A percentile compares a stretch with the other conserved stretches of the same genome.
phyloP scores from a whole-genome alignment of 1,140 invertebrate genomes.

The Ruditapes philippinarum region DNA sequence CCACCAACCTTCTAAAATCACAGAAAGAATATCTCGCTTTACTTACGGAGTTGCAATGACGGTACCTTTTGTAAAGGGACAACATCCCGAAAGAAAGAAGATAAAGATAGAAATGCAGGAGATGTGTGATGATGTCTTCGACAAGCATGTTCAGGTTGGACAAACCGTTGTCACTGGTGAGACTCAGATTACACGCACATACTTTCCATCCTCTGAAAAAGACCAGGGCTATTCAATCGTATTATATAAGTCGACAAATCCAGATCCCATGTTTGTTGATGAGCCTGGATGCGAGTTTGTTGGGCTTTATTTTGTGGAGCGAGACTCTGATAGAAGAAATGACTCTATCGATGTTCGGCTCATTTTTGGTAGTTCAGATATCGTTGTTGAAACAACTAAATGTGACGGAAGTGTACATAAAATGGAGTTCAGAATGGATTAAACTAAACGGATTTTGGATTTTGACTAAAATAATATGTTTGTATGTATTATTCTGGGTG shows the following conservation, averaged over 20 bases:
- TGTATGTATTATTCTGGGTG: too few species aligned
- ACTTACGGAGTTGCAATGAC: slow-evolving; percentile 25
- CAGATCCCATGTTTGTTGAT: slow-evolving; percentile 23
- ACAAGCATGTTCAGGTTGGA: slow-evolving; percentile 58
- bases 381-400: neutral
- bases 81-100: neutral
- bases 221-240: neutral
- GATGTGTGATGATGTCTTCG: slow-evolving; percentile 22
- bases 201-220: slow-evolving; percentile 18
- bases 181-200: slow-evolving; percentile 19
- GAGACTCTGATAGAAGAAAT: neutral
- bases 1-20: slow-evolving; percentile 8
- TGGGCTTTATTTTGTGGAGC: neutral
- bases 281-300: slow-evolving; percentile 20
- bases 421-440: neutral
- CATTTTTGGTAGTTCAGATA: slow-evolving; percentile 3
- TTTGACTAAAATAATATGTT: too few species aligned
- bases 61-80: neutral
- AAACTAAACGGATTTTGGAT: too few species aligned
- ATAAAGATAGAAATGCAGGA: neutral
- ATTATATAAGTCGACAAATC: neutral
- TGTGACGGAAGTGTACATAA: neutral
- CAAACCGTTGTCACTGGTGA: slow-evolving; percentile 47
- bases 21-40: slow-evolving; percentile 5
- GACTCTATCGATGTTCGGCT: neutral